Base-by-base conservation (phyloP, 1,140 invertebrate species). In the Zaprionus camerounensis region DNA sequence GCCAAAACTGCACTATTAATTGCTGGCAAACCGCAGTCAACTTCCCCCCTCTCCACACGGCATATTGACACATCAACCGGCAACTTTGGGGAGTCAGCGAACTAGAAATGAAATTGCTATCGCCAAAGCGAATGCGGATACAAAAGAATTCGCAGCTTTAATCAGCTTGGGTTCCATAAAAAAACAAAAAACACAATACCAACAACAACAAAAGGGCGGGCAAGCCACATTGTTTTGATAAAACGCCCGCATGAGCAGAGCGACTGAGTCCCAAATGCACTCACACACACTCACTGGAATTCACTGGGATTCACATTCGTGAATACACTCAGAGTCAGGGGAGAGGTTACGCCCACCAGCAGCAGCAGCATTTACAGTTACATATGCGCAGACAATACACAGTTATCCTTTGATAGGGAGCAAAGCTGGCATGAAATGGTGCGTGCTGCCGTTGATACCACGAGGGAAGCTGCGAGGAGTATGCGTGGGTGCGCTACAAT, bases 151-250 rank as follows among this genome's bases (percentile, higher is more conserved):
- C 72, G 72, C 72, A 82, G 83, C 78, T 84, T 84, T 77, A 83
- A 73, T 62, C 67, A 70, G 66, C 57, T 46, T 49, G 26, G n/a
- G 56, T 26, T 12, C 20, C 13, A 15, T 7, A n/a, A 61, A 61
- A 61, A 61, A 15, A 28, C 0, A 63, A 49, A 46, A 46, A 28
- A 41, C 28, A 57, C n/a, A 34, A 20, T 17, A 49, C 5, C n/a
- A 56, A 38, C 36, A 88, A 87, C 84, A 87, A 87, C 84, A 90
- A 84, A 87, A 87, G 84, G 84, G 84, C 84, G 84, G 85, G 24
- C 51, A 17, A n/a, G 22, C 59, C 84, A 88, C 85, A 87, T 87
- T 88, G 84, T 88, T 90, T 87, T 87, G 84, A 87, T 87, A 87
- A 87, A 87, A 87, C 75, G 84, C 84, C 84, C 84, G 84, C 85